Percentiles rank a stretch among this genome's conserved stretches.
These are phyloP conservation scores for Psittacara wagleri DNA, from an alignment of 2,113 vertebrate species.

Conservation along the genomic window DNA sequence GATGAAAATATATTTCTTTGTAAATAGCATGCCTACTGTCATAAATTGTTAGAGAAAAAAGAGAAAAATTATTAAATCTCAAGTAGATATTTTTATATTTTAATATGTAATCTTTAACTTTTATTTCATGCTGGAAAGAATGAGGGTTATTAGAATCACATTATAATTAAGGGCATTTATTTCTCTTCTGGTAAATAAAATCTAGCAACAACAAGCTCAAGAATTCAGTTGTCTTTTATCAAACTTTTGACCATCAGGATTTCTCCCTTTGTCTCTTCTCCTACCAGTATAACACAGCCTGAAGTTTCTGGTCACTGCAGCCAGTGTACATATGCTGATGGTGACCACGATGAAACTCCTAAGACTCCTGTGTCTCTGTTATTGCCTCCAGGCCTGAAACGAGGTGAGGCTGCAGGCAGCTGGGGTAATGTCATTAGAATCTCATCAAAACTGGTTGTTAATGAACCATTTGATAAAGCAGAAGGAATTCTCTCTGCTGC, in stretches of 20 bases:
- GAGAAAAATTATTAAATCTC: neutral
- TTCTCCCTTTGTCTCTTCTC: neutral
- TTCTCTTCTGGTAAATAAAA: neutral
- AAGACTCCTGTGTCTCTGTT: neutral
- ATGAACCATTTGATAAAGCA: slow-evolving; percentile 31
- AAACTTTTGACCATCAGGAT: neutral
- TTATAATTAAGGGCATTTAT: neutral
- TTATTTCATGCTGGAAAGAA: neutral
- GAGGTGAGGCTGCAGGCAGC: neutral
- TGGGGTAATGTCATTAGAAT: neutral
- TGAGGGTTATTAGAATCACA: neutral
- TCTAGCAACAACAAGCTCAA: neutral
- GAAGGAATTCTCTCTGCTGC: neutral
- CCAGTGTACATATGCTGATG: neutral
- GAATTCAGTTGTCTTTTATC: neutral
- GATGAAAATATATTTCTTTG: neutral
- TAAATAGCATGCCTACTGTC: neutral
- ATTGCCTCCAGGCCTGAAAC: neutral
- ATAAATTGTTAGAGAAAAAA: neutral
- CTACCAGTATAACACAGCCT: neutral
- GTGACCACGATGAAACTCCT: neutral
- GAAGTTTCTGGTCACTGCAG: neutral
- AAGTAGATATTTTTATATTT: neutral
- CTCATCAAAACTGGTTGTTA: neutral
- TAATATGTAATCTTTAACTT: neutral